Conservation (phyloP, 2,888 invertebrate species). For the Cerastoderma edule region DNA sequence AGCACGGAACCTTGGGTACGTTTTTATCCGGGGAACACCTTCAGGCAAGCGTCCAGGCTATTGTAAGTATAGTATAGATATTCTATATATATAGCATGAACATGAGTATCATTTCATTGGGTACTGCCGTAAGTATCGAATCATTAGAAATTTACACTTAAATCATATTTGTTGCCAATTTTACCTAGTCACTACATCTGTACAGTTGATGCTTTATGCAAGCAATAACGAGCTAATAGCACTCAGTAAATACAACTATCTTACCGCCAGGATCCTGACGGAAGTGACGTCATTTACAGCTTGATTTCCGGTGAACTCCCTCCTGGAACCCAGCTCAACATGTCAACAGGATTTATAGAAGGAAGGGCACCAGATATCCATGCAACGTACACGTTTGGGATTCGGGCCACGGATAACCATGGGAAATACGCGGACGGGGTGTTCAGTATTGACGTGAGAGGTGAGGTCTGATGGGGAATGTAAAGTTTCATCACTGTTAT, state of each 20-base stretch:
- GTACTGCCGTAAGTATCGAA: too few relatives aligned
- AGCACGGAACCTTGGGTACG: conserved; percentile 66
- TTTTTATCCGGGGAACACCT: conserved; percentile 60
- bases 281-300: conserved; percentile 58
- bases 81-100: too few relatives aligned
- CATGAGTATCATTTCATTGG: too few relatives aligned
- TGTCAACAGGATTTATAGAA: conserved; percentile 52
- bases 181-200: too few relatives aligned
- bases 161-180: too few relatives aligned
- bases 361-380: conserved; percentile 67
- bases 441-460: conserved; percentile 62
- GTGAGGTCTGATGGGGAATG: conserved; percentile 33
- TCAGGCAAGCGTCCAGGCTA: conserved; percentile 55
- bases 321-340: conserved; percentile 60
- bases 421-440: conserved; percentile 68
- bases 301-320: conserved; percentile 66
- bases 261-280: conserved; percentile 68
- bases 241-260: too few relatives aligned
- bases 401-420: conserved; percentile 64
- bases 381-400: conserved; percentile 65
- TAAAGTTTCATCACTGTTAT: too few relatives aligned
- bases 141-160: too few relatives aligned
- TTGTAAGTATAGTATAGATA: conserved; percentile 56
- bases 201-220: too few relatives aligned
- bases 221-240: too few relatives aligned